These are phyloP conservation scores for Cacoxenus indagator DNA, from an alignment of 2,888 invertebrate species.

Conservation along the genomic window DNA sequence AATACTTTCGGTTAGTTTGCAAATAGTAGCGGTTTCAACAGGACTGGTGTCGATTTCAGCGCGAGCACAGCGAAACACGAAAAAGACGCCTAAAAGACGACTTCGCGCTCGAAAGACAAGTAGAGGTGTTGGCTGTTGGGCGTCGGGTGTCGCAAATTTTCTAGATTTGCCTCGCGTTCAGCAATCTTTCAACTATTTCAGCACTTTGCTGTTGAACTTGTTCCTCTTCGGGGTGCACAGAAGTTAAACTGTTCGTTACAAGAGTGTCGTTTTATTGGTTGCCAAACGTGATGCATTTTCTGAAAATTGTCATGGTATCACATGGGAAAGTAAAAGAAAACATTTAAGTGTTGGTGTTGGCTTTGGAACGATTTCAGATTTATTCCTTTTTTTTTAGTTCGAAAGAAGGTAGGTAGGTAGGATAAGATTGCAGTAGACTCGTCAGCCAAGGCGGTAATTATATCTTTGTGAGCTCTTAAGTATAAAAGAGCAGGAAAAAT, in stretches of 20 bases:
- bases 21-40: slow-evolving; percentile 19
- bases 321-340: no score
- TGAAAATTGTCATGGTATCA: not conserved
- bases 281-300: not conserved
- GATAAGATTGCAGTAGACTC: no score
- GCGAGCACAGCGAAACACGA: not conserved
- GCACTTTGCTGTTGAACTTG: not conserved
- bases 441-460: no score
- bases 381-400: no score
- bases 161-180: not conserved
- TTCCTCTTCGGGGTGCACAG: not conserved
- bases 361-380: no score
- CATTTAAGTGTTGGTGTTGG: no score
- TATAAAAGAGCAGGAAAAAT: no score
- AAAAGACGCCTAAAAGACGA: no score
- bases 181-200: not conserved
- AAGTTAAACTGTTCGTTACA: not conserved
- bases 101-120: slow-evolving; percentile 16
- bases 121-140: no score
- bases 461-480: no score
- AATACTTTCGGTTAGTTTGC: slow-evolving; percentile 26
- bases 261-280: not conserved
- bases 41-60: not conserved
- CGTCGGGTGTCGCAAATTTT: slow-evolving; percentile 10
- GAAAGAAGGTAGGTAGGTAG: no score